Evolutionary conservation across 1,140 invertebrate species (phyloP).

Genomic region (Phymastichus coffea): DNA sequence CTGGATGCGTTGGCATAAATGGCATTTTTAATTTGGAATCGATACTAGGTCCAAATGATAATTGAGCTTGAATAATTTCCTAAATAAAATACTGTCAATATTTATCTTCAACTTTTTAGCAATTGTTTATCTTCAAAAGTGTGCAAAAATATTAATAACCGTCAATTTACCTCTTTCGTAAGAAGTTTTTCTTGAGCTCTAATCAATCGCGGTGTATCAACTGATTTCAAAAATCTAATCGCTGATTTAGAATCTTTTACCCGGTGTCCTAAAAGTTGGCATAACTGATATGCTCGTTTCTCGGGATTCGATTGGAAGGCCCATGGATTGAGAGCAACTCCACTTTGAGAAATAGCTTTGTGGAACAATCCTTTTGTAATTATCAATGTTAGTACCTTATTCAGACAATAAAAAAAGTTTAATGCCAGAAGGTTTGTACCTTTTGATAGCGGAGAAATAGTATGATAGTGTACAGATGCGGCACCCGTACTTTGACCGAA

Average conservation of each 20-base stretch:
- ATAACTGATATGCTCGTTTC: slow-evolving; percentile 43
- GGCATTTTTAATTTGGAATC: slow-evolving; percentile 42
- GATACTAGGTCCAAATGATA: slow-evolving; percentile 34
- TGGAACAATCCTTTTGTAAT: slow-evolving; percentile 62
- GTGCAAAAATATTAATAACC: background rate
- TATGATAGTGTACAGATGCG: slow-evolving; percentile 43
- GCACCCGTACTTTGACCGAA: slow-evolving; percentile 64
- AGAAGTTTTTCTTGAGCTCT: slow-evolving; percentile 30
- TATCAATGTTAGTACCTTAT: background rate
- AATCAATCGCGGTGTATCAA: slow-evolving; percentile 25
- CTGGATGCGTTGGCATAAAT: slow-evolving; percentile 47
- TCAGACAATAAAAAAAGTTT: background rate
- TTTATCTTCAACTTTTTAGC: background rate
- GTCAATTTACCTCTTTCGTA: slow-evolving; percentile 2
- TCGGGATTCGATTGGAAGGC: slow-evolving; percentile 58
- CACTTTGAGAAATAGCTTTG: slow-evolving; percentile 70
- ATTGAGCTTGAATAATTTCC: slow-evolving; percentile 24
- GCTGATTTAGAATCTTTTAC: slow-evolving; percentile 32
- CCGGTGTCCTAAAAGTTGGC: slow-evolving; percentile 36
- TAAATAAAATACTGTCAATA: no score
- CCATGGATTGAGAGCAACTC: slow-evolving; percentile 74
- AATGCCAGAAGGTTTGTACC: slow-evolving; percentile 2
- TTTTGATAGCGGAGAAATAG: slow-evolving; percentile 27
- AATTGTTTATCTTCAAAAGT: no score
- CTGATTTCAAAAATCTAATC: slow-evolving; percentile 39